Percentiles rank a stretch among this genome's conserved stretches.
Evolutionary conservation across 1,140 invertebrate genomes (phyloP).

Genomic region (Parapsyche elsis): DNA sequence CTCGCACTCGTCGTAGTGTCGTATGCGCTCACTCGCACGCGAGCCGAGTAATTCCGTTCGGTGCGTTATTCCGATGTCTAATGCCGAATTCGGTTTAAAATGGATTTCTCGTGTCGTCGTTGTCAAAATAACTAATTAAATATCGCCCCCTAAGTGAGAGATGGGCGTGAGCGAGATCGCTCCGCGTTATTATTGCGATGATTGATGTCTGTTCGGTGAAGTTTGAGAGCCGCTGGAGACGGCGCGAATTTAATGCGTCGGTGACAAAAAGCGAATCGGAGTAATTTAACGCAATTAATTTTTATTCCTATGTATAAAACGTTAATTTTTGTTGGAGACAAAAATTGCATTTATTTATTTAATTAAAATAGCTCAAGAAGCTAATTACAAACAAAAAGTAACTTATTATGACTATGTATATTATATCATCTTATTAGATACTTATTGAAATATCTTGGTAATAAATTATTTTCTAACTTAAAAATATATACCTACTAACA

Average conservation of each 20-base stretch:
- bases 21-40: too few species aligned
- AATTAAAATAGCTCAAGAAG: too few species aligned
- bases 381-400: too few species aligned
- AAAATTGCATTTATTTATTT: too few species aligned
- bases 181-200: neutral
- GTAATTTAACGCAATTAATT: constrained; percentile 1
- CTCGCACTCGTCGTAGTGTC: too few species aligned
- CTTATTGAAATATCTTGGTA: too few species aligned
- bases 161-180: neutral
- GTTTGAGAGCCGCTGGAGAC: constrained; percentile 19
- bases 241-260: neutral
- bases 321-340: too few species aligned
- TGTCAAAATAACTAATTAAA: constrained; percentile 41
- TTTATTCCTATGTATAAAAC: neutral
- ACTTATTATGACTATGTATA: too few species aligned
- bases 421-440: too few species aligned
- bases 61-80: neutral
- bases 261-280: neutral
- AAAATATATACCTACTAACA: too few species aligned
- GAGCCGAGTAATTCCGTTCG: neutral
- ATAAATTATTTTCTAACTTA: too few species aligned
- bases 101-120: constrained; percentile 37
- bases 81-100: constrained; percentile 17
- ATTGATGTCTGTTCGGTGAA: constrained; percentile 24
- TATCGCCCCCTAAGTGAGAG: neutral